phyloP scores from a whole-genome alignment of 2,113 vertebrate genomes.

The Anthoscopus minutus region DNA sequence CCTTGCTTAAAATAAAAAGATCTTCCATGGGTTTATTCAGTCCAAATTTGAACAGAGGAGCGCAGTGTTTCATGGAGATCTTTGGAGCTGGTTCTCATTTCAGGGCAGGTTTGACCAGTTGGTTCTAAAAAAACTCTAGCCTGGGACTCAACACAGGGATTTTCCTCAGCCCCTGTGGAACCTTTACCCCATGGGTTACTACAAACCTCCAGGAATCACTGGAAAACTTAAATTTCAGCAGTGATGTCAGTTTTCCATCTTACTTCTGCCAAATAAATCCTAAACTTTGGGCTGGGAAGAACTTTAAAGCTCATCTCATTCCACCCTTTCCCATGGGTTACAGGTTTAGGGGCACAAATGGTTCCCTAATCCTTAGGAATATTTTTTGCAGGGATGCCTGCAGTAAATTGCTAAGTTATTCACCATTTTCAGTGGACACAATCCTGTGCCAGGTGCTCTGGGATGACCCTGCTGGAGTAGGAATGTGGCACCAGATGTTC shows the following conservation, averaged over 20 bases:
- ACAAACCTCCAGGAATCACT: not conserved
- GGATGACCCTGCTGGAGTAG: not conserved
- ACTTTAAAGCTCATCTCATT: not conserved
- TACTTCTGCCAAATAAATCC: not conserved
- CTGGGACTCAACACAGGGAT: not conserved
- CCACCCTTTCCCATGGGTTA: not conserved
- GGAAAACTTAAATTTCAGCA: not conserved
- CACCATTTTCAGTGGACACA: not conserved
- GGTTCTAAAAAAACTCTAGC: not conserved
- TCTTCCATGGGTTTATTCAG: not conserved
- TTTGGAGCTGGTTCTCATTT: not conserved
- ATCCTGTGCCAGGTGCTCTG: not conserved
- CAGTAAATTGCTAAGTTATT: not conserved
- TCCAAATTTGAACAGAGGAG: not conserved
- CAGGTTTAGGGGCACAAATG: not conserved
- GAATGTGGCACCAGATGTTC: not conserved
- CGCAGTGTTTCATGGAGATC: not conserved
- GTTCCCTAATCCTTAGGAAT: not conserved
- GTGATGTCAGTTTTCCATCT: not conserved
- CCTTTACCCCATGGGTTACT: not conserved
- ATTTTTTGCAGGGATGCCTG: not conserved
- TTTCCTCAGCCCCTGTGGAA: not conserved
- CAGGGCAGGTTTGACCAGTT: not conserved
- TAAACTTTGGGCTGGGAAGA: not conserved
- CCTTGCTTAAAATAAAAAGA: not conserved